Evolutionary conservation across 1,140 invertebrate genomes (phyloP).

Genomic region (Diprion similis): DNA sequence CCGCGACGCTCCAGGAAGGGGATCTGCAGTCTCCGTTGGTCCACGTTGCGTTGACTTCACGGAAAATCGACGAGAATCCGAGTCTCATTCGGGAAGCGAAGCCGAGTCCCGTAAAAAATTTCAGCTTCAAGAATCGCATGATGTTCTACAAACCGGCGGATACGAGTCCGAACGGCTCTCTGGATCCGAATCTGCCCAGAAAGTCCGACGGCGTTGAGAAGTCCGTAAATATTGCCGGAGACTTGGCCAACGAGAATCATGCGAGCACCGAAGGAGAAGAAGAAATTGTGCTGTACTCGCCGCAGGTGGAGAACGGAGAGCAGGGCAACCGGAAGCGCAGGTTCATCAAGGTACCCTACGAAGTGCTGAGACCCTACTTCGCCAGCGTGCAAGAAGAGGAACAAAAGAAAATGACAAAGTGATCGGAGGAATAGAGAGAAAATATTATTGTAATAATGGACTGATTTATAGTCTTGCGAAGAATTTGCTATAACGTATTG

Average conservation of each 20-base stretch:
- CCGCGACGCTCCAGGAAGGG: not conserved
- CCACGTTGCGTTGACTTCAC: not conserved
- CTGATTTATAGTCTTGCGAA: not conserved
- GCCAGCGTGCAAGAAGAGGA: not conserved
- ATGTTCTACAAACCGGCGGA: not conserved
- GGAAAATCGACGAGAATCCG: too few species aligned
- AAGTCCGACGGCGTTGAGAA: not conserved
- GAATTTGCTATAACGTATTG: not conserved
- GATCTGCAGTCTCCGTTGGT: not conserved
- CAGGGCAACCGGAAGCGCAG: not conserved
- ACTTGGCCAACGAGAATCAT: not conserved
- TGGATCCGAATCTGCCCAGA: not conserved
- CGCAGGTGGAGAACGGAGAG: not conserved
- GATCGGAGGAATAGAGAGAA: not conserved
- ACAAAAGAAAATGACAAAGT: not conserved
- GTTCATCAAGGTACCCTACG: not conserved
- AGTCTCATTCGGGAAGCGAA: not conserved
- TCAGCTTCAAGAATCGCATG: not conserved
- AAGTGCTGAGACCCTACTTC: not conserved
- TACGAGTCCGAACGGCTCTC: not conserved
- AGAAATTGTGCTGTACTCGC: conserved; percentile 4
- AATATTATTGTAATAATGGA: not conserved
- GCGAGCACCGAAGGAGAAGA: not conserved
- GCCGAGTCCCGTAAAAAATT: not conserved
- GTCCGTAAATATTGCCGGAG: not conserved